Evolutionary conservation across 2,888 invertebrate genomes (phyloP), one percentile per base, ranked within the genome.

Genomic region (Branchellion lobata): DNA sequence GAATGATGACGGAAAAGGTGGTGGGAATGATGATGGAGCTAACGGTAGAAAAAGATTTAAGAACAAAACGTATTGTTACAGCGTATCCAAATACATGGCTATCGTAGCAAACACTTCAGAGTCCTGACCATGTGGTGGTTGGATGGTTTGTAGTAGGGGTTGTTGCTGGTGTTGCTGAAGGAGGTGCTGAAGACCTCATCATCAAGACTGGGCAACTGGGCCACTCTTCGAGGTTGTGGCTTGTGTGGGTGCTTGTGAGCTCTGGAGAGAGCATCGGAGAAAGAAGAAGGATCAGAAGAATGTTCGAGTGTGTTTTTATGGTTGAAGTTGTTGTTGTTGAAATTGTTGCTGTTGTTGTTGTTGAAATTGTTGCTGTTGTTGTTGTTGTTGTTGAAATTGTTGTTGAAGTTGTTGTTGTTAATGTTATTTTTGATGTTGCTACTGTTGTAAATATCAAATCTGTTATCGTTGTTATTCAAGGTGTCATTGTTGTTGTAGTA

Each of bases 121-220:
- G 61, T n/a, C 24, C 24, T 57, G 3, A 24, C 61, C 21, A 24
- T 57, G 24, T 24, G 61, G 5, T 57, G 61, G 24, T 57, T 24
- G 61, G 24, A 5, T 24, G 61, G 24, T 24, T 57, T 57, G 61
- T 57, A 57, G 24, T 57, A 57, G n/a, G 61, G 61, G 61, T 57
- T 57, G 21, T 57, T 18, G 61, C n/a, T n/a, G 21, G 5, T 57
- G 47, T 47, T 14, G 47, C 18, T 47, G 8, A 18, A 47, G 18
- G 8, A 47, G 18, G 8, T 18, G 11, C 18, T 18, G 18, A 47
- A 47, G 11, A 47, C 8, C 8, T 8, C 8, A 14, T 47, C 18
- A 47, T 47, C 47, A 18, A 47, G 18, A 47, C 18, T 47, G 47
- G 8, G 18, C 8, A 14, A 18, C 47, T 47, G 47, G 18, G 18